phyloP scores from a whole-genome alignment of 2,113 vertebrate species.

The Sprattus sprattus region DNA sequence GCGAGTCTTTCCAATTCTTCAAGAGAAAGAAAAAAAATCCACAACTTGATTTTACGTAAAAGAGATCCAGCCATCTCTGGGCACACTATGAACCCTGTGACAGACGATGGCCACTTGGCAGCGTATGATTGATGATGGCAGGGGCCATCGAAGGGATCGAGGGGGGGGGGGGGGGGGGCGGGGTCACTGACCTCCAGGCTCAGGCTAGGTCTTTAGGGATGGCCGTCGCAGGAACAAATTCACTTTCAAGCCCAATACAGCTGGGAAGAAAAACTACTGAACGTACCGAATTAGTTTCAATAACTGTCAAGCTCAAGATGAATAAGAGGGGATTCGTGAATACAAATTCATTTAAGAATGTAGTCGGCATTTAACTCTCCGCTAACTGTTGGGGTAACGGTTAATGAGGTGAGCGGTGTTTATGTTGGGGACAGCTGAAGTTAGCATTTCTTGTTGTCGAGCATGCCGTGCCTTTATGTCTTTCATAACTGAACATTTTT shows the following conservation, averaged over 20 bases:
- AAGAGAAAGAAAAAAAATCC: background rate
- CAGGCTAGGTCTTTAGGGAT: slow-evolving; percentile 48
- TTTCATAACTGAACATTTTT: background rate
- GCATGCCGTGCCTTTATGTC: background rate
- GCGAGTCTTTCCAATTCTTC: background rate
- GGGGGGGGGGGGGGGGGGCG: no score
- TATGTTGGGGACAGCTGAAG: background rate
- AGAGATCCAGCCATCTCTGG: slow-evolving; percentile 46
- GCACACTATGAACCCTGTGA: slow-evolving; percentile 42
- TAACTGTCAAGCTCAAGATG: background rate
- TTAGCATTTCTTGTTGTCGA: background rate
- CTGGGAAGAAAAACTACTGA: background rate
- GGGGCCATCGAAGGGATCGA: slow-evolving; percentile 46
- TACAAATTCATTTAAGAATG: background rate
- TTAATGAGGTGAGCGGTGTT: background rate
- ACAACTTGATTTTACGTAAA: slow-evolving; percentile 52
- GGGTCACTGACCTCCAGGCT: slow-evolving; percentile 52
- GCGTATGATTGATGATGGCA: slow-evolving; percentile 61
- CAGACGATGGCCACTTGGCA: slow-evolving; percentile 48
- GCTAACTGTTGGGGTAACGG: background rate
- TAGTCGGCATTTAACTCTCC: background rate
- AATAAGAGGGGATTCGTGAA: background rate
- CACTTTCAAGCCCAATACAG: slow-evolving; percentile 51
- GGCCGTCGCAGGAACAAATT: slow-evolving; percentile 44
- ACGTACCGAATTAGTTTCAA: background rate